Evolutionary conservation across 2,113 vertebrate genomes (phyloP).

Genomic region (Calonectris borealis): DNA sequence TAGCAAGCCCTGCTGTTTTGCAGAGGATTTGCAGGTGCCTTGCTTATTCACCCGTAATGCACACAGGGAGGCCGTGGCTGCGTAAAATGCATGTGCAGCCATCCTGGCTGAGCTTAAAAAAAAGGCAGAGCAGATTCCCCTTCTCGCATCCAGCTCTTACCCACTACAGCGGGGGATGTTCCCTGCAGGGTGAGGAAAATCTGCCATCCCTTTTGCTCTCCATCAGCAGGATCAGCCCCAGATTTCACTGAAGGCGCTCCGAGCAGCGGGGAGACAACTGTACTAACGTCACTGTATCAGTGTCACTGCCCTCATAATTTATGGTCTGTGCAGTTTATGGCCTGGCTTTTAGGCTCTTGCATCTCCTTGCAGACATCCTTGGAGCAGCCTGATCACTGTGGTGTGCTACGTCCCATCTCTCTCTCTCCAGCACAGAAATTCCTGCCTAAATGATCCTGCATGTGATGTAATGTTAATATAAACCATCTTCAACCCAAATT

Average conservation of each 20-base stretch:
- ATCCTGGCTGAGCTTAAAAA: not conserved
- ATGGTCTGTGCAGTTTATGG: not conserved
- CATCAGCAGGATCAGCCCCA: not conserved
- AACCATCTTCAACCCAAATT: not conserved
- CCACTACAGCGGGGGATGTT: rapidly evolving
- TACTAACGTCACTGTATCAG: not conserved
- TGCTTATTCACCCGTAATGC: not conserved
- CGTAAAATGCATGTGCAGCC: not conserved
- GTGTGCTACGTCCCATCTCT: not conserved
- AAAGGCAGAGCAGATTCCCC: not conserved
- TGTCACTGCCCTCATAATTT: not conserved
- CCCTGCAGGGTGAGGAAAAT: not conserved
- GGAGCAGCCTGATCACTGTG: not conserved
- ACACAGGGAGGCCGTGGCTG: rapidly evolving
- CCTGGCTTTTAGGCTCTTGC: not conserved
- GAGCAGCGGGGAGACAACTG: not conserved
- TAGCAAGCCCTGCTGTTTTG: not conserved
- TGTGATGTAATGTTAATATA: not conserved
- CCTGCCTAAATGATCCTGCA: not conserved
- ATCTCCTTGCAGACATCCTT: not conserved
- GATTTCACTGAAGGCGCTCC: not conserved
- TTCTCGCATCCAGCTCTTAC: not conserved
- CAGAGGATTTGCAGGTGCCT: not conserved
- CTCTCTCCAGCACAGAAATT: not conserved
- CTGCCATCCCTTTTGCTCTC: not conserved